Base-by-base conservation (phyloP, 1,140 invertebrate species). In the Lucilia sericata region DNA sequence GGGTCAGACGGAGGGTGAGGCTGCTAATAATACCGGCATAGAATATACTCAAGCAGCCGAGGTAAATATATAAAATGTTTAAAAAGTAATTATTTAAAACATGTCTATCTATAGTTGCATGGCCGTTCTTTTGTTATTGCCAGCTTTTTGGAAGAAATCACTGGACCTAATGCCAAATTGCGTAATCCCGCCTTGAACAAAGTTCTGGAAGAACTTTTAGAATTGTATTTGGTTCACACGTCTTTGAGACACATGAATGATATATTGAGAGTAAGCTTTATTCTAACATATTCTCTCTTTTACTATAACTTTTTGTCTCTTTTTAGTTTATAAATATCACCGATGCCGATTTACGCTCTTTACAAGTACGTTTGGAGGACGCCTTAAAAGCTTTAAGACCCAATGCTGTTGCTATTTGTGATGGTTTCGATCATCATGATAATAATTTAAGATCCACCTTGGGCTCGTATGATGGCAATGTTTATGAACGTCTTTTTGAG, bases 11-110 rank as follows among this genome's bases (percentile, higher is more conserved):
- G 92, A 93, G 12, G 96, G 97, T 88, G 94, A 96, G 87, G 96
- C 97, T 0, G 97, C 96, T 95, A 98, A 98, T 91, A 92, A 94
- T 86, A 95, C 95, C n/a, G 96, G 96, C 0, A 95, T 97, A 19
- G 94, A 96, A 88, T 91, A 98, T 5, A 93, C 94, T 5, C 92
- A 94, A 74, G 95, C 96, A 55, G 95, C 96, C 0, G 95, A 96
- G 92, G 94, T 91, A 86, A 86, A 87, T 84, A 30, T 2, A 2
- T 30, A 3, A 30, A 30, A 30, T 30, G 3, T 30, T 30, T 30
- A 30, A 3, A 30, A 30, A 30, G 1, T 3, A 30, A 2, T 1
- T 30, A 30, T 30, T 30, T 30, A 30, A 30, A 30, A 30, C 1
- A 2, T 30, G 3, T 30, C 25, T 30, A 30, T 3, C 25, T 55